Evolutionary conservation across 2,113 vertebrate species (phyloP), one percentile per base, ranked within the genome.

Genomic region (Pterocles orientalis): DNA sequence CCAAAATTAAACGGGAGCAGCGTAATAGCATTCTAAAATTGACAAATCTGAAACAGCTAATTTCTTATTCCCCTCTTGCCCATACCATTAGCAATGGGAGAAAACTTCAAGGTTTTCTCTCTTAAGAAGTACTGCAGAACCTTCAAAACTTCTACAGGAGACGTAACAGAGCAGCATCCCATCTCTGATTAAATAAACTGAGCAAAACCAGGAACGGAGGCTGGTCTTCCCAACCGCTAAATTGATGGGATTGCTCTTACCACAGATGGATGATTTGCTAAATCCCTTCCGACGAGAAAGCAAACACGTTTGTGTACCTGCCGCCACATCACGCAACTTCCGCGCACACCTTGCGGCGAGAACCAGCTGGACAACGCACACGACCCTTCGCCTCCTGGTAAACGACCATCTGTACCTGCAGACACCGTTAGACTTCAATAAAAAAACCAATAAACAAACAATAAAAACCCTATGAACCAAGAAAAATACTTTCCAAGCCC

Each of bases 161-260:
- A 2, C 26, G 17, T 12, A 23, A 29, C 41, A 14, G 24, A 72
- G 31, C n/a, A 65, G 47, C 60, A 23, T 5, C 14, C 28, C 7
- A 36, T 11, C 68, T 21, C 18, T 1, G 1, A 11, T 5, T 11
- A 56, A 20, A 72, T 20, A 41, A 41, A 41, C 7, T 4, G 41
- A 48, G 18, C 53, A 85, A 58, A 36, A 5, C 19, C 61, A 80
- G 66, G 11, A 28, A 18, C 0, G 0, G 24, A 1, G 14, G 16
- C 29, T 82, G 48, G 9, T 47, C 34, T 60, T 80, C 54, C 39
- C 54, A 18, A 15, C 0, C 2, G 13, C 41, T 28, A 69, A 64
- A 73, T 1, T 0, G 20, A 33, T 3, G n/a, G 26, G 3, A 4
- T 4, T 51, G 33, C 85, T 36, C 50, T 18, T 8, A 0, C 9